phyloP scores from a whole-genome alignment of 2,113 vertebrate species.

The Taxidea taxus region DNA sequence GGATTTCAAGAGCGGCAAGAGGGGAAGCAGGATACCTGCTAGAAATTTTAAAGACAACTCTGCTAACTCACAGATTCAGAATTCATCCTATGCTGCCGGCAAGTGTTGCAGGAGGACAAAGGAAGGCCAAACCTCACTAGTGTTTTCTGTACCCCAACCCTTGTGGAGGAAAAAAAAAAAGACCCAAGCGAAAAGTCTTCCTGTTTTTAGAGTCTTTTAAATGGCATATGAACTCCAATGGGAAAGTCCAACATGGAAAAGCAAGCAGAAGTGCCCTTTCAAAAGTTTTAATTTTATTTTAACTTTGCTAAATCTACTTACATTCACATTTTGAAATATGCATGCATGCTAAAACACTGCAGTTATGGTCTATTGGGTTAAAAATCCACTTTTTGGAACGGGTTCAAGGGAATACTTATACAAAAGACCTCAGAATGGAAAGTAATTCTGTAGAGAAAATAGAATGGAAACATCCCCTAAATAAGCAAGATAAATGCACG shows the following conservation, averaged over 20 bases:
- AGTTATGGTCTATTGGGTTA: slow-evolving; percentile 70
- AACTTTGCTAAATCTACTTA: slow-evolving; percentile 74
- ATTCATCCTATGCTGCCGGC: not conserved
- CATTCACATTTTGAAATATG: slow-evolving; percentile 66
- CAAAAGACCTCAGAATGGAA: slow-evolving; percentile 60
- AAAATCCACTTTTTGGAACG: slow-evolving; percentile 69
- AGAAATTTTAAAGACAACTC: not conserved
- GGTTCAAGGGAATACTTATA: slow-evolving; percentile 69
- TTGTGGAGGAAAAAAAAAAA: not conserved
- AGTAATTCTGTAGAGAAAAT: slow-evolving; percentile 66
- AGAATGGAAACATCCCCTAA: slow-evolving; percentile 42
- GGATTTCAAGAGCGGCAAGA: not conserved
- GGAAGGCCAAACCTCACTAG: not conserved
- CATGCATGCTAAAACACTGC: slow-evolving; percentile 58
- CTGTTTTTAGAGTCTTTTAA: slow-evolving; percentile 36
- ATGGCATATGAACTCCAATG: slow-evolving; percentile 2
- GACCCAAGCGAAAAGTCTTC: not conserved
- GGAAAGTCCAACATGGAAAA: slow-evolving; percentile 23
- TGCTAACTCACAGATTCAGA: not conserved
- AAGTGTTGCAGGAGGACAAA: not conserved
- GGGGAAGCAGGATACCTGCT: not conserved
- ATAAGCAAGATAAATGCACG: slow-evolving; percentile 42
- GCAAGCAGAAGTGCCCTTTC: slow-evolving; percentile 30
- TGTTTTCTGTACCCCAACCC: not conserved
- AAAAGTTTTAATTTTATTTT: slow-evolving; percentile 75